phyloP scores from a whole-genome alignment of 2,888 invertebrate species.

The Dascillus cervinus region DNA sequence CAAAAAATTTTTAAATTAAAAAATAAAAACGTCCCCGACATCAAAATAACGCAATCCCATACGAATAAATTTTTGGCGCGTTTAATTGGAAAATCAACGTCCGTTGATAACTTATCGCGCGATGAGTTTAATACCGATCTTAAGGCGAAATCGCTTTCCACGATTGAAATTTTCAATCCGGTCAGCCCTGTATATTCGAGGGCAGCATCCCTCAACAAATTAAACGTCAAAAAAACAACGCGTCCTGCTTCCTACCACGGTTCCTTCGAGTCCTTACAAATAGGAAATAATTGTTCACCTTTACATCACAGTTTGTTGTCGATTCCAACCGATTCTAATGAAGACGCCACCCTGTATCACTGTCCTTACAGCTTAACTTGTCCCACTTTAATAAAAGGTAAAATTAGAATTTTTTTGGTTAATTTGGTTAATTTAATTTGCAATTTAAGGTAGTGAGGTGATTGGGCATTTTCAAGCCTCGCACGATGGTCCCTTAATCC shows the following conservation, averaged over 20 bases:
- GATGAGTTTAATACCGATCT: conserved; percentile 21
- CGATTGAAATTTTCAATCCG: conserved; percentile 42
- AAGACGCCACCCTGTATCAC: conserved; percentile 23
- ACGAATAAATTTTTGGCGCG: conserved; percentile 46
- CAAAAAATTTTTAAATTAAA: conserved; percentile 44
- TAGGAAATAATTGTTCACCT: conserved; percentile 9
- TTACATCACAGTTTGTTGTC: conserved; percentile 7
- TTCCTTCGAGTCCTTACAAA: conserved; percentile 31
- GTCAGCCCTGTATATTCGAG: conserved; percentile 29
- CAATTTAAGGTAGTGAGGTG: conserved; percentile 25
- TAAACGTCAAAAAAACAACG: conserved; percentile 19
- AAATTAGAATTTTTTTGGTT: conserved; percentile 3
- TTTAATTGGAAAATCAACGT: conserved; percentile 44
- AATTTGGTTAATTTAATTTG: conserved; percentile 5
- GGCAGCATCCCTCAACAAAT: conserved; percentile 24
- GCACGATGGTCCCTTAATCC: conserved; percentile 35
- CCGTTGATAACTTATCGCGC: conserved; percentile 43
- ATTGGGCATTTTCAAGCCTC: conserved; percentile 32
- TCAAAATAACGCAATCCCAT: conserved; percentile 38
- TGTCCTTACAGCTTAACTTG: conserved; percentile 33
- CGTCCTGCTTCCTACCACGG: conserved; percentile 32
- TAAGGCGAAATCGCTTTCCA: conserved; percentile 41
- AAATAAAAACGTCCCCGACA: conserved; percentile 32
- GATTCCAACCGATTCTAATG: conserved; percentile 5
- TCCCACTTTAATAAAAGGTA: conserved; percentile 25